phyloP scores from a whole-genome alignment of 35 echinoderm and acorn worm species.

The Anneissia japonica region DNA sequence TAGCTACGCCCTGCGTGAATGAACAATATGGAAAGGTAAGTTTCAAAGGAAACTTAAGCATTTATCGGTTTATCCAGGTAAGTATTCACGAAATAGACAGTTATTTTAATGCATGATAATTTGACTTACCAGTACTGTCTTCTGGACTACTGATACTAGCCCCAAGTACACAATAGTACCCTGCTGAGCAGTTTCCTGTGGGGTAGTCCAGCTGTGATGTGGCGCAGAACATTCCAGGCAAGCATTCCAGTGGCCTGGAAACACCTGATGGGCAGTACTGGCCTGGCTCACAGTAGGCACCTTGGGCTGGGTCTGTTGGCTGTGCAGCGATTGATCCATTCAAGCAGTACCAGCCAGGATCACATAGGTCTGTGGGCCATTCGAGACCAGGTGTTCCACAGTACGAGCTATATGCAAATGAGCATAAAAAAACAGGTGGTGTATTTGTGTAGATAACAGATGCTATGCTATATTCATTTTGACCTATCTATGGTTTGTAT shows the following conservation, averaged over 20 bases:
- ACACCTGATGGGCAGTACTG: conserved; percentile 76
- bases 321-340: conserved; percentile 83
- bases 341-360: conserved; percentile 88
- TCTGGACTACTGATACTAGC: conserved; percentile 49
- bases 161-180: conserved; percentile 64
- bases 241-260: conserved; percentile 47
- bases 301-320: conserved; percentile 45
- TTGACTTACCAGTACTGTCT: conserved; percentile 50
- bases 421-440: background rate
- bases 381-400: conserved; percentile 73
- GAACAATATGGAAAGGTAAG: background rate
- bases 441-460: too few relatives aligned
- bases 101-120: background rate
- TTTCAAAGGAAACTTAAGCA: background rate
- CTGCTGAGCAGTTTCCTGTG: conserved; percentile 65
- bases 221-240: conserved; percentile 82
- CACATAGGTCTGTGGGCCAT: conserved; percentile 71
- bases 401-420: conserved; percentile 42
- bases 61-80: background rate
- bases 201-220: conserved; percentile 57
- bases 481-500: too few relatives aligned
- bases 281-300: conserved; percentile 62
- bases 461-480: too few relatives aligned
- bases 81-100: background rate
- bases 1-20: too few relatives aligned